Evolutionary conservation across 2,888 invertebrate genomes (phyloP), one percentile per base, ranked within the genome.

Genomic region (Melieria omissa): DNA sequence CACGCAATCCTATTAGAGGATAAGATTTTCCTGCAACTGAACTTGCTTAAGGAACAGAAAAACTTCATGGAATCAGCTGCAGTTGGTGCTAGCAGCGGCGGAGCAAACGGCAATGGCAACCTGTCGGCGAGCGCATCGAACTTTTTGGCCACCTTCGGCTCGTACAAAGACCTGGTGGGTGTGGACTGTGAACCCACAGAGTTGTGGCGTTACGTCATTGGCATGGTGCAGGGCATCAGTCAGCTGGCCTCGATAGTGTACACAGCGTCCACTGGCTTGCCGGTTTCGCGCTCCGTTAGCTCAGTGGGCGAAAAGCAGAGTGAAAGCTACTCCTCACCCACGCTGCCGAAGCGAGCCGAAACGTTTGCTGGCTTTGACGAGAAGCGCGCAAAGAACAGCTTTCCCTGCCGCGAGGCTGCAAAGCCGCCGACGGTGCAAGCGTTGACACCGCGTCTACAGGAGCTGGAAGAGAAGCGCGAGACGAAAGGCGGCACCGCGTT

Each of bases 321-420:
- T 81, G 92, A 92, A 44, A 91, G 93, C 0, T 97, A 95, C 85
- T 92, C 94, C 75, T 94, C 95, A 45, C 94, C 96, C 14, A 93
- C 94, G 52, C 87, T 98, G 74, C 97, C 98, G 16, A 93, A 96
- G 80, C 90, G 98, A 46, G 98, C 98, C 0, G 98, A 98, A 88
- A 98, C 98, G 4, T 98, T 98, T 88, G 97, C 97, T 1, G 98
- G 98, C 8, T 98, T 98, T 83, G 98, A 98, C 88, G 90, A 90
- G 80, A 86, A 86, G 74, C 82, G 87, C 12, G 83, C 79, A 65
- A 88, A 86, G 75, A 80, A 73, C 65, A 79, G 78, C 65, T 81
- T 82, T 78, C 88, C 89, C 62, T 89, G 89, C 84, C 86, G 89
- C 76, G 88, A 89, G 80, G 88, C 88, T 68, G 86, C 88, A 4